A percentile compares a stretch with the other conserved stretches of the same genome.
Conservation (phyloP, 2,888 invertebrate genomes). For the Drosophila cracens region DNA sequence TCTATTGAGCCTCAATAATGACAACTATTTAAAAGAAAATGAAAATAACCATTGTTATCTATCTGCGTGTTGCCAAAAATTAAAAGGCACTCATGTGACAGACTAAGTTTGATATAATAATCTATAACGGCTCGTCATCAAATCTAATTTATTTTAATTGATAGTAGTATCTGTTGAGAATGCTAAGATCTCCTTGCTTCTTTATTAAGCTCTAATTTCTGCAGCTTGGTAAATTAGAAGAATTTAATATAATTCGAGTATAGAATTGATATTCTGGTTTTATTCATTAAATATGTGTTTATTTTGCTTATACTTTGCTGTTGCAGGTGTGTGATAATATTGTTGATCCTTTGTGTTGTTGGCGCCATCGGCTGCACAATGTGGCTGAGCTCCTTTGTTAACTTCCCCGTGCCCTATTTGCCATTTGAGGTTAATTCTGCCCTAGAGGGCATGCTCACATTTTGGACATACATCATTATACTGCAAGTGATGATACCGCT, state of each 20-base stretch:
- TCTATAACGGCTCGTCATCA: background rate
- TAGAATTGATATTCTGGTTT: background rate
- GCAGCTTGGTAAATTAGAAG: background rate
- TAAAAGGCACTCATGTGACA: background rate
- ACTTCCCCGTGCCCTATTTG: conserved; percentile 89
- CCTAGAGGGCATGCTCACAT: conserved; percentile 93
- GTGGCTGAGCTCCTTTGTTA: conserved; percentile 88
- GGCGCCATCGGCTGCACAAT: conserved; percentile 96
- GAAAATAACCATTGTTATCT: background rate
- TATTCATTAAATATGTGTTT: background rate
- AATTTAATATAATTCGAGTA: background rate
- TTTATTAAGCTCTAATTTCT: background rate
- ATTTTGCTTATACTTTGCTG: background rate
- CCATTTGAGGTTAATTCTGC: conserved; percentile 87
- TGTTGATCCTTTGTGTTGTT: conserved; percentile 94
- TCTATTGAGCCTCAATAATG: background rate
- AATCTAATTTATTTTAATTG: background rate
- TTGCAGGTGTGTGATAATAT: conserved; percentile 92
- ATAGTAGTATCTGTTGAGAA: background rate
- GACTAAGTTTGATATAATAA: background rate
- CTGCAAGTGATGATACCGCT: conserved; percentile 99
- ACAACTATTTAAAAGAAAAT: background rate
- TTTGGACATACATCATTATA: conserved; percentile 98
- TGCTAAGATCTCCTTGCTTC: background rate
- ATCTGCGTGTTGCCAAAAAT: background rate